Conservation (phyloP, 2,797 vertebrate species). For the Petrocephalus schoutedeni region DNA sequence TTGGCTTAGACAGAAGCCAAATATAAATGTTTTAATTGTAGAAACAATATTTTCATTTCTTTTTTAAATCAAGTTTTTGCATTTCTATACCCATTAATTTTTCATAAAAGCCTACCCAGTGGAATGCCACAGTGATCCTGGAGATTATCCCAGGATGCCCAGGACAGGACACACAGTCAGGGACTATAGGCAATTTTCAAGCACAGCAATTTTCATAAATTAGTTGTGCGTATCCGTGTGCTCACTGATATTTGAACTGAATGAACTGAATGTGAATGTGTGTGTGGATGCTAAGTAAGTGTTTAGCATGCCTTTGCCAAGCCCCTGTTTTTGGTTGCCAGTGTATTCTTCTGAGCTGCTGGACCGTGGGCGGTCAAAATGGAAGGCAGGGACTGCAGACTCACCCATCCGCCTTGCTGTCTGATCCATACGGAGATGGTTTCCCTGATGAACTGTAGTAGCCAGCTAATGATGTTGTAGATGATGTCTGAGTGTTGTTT, state of each 20-base stretch:
- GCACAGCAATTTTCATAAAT: background rate
- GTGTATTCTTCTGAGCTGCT: background rate
- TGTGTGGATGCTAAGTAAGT: background rate
- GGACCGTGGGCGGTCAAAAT: background rate
- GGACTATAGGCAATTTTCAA: background rate
- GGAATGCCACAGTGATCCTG: background rate
- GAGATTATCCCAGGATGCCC: background rate
- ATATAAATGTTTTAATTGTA: background rate
- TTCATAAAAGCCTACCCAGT: background rate
- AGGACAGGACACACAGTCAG: background rate
- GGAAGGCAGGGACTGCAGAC: background rate
- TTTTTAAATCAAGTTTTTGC: background rate
- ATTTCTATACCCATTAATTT: background rate
- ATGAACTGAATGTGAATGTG: too few species aligned
- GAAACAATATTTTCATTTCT: background rate
- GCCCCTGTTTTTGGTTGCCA: background rate
- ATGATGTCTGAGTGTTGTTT: conserved; percentile 17
- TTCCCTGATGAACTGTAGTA: background rate
- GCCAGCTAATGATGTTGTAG: background rate
- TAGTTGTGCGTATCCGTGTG: background rate
- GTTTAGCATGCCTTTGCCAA: background rate
- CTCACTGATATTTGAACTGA: background rate
- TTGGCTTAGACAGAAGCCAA: background rate
- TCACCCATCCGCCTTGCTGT: conserved; percentile 3
- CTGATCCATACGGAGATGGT: background rate